Percentiles rank a stretch among this genome's conserved stretches.
Evolutionary conservation across 1,140 invertebrate genomes (phyloP).

Genomic region (Pogonus chalceus): DNA sequence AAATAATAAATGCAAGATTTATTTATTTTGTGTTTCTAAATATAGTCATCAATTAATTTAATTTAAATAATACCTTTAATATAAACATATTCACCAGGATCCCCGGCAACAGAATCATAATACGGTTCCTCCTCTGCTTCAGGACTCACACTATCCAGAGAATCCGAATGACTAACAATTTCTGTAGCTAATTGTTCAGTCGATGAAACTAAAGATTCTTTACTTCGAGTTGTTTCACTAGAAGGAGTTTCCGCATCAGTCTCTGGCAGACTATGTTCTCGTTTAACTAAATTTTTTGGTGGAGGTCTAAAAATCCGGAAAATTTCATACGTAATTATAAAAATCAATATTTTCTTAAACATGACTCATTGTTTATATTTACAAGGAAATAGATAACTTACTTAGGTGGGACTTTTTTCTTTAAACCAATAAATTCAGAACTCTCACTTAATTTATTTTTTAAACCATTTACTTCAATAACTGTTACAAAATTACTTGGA

Average conservation of each 20-base stretch:
- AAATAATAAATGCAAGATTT: too few species aligned
- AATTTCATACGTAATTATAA: too few species aligned
- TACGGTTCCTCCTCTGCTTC: conserved; percentile 59
- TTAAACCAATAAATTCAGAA: conserved; percentile 15
- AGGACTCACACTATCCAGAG: conserved; percentile 32
- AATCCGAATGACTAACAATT: conserved; percentile 33
- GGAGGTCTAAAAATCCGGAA: conserved; percentile 50
- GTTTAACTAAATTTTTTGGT: conserved; percentile 44
- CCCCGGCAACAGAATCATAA: conserved; percentile 71
- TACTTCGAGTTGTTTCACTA: conserved; percentile 18
- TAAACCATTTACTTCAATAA: conserved; percentile 73
- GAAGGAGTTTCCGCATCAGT: conserved; percentile 8
- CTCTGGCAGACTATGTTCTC: conserved; percentile 34
- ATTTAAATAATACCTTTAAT: conserved; percentile 61
- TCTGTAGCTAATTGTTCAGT: conserved; percentile 39
- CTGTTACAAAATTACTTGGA: conserved; percentile 73
- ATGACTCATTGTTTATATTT: conserved; percentile 1
- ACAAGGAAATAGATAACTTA: too few species aligned
- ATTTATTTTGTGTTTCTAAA: too few species aligned
- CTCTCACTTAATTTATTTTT: conserved; percentile 32
- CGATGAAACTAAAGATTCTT: conserved; percentile 30
- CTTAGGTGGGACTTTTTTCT: conserved; percentile 29
- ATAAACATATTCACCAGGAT: conserved; percentile 68
- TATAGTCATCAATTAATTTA: too few species aligned
- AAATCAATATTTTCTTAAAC: conserved; percentile 8